A percentile compares a stretch with the other conserved stretches of the same genome.
These are phyloP conservation scores for Fregata magnificens DNA, from an alignment of 2,113 vertebrate genomes.

Conservation along the genomic window DNA sequence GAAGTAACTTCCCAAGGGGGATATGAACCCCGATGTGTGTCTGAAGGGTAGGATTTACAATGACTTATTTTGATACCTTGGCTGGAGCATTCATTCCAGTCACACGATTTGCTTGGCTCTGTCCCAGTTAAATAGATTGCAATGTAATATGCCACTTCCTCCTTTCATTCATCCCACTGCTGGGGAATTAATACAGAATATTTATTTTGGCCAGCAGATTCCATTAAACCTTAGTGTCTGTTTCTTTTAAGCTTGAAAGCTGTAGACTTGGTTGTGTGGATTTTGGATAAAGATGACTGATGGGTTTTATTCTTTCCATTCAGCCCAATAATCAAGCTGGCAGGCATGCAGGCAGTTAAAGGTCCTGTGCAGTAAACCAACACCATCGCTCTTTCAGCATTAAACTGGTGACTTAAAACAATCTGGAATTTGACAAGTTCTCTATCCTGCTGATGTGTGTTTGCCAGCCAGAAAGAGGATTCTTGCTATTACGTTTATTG, in stretches of 20 bases:
- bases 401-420: background rate
- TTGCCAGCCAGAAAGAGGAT: background rate
- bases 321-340: background rate
- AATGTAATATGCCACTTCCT: constrained; percentile 22
- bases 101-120: constrained; percentile 28
- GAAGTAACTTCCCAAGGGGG: background rate
- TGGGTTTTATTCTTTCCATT: background rate
- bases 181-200: constrained; percentile 40
- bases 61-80: constrained; percentile 33
- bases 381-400: background rate
- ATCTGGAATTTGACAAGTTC: background rate
- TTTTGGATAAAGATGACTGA: constrained; percentile 29
- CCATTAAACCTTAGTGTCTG: background rate
- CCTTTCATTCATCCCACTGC: constrained; percentile 38
- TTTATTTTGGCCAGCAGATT: constrained; percentile 37
- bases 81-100: constrained; percentile 7
- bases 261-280: background rate
- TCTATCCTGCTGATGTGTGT: background rate
- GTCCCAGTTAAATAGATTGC: constrained; percentile 24
- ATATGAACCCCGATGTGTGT: background rate
- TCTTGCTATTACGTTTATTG: background rate
- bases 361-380: background rate
- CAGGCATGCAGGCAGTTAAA: background rate
- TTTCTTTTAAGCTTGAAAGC: constrained; percentile 23
- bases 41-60: constrained; percentile 27